Percentiles rank a stretch among this genome's conserved stretches.
Conservation (phyloP, 1,140 invertebrate genomes). For the Leptoteleia sp. region DNA sequence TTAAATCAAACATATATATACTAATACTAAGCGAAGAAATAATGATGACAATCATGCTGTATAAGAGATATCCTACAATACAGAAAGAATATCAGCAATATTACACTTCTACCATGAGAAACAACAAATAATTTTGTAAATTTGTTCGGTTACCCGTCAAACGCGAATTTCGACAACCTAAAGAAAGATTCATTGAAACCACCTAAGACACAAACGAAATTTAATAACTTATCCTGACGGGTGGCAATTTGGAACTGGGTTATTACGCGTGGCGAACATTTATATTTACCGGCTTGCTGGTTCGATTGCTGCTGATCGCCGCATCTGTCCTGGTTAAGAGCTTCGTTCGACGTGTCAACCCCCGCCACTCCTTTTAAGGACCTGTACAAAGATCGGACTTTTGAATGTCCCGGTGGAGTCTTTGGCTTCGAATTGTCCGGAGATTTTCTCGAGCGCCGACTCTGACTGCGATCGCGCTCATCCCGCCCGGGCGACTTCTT, state of each 20-base stretch:
- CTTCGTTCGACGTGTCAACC: constrained; percentile 72
- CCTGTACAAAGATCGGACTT: constrained; percentile 77
- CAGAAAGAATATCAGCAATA: not conserved
- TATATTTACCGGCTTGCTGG: constrained; percentile 69
- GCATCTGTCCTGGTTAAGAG: constrained; percentile 72
- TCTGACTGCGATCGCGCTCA: constrained; percentile 76
- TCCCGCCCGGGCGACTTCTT: constrained; percentile 81
- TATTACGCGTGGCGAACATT: not conserved
- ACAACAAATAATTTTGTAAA: constrained; percentile 9
- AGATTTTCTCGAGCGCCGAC: constrained; percentile 77
- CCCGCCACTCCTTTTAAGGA: constrained; percentile 49
- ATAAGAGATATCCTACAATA: constrained; percentile 1
- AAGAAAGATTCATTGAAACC: constrained; percentile 43
- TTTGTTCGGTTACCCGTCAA: constrained; percentile 34
- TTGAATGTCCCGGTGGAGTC: constrained; percentile 78
- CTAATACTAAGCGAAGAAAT: too few relatives aligned
- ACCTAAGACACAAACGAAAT: constrained; percentile 53
- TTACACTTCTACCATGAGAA: constrained; percentile 33
- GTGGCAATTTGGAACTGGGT: not conserved
- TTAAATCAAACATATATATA: too few relatives aligned
- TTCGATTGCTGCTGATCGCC: constrained; percentile 70
- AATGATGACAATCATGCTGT: not conserved
- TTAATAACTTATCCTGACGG: constrained; percentile 33
- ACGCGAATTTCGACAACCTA: constrained; percentile 41
- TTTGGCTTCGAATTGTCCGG: constrained; percentile 80